Conservation (phyloP, 2,113 vertebrate genomes). For the Austrofundulus limnaeus region DNA sequence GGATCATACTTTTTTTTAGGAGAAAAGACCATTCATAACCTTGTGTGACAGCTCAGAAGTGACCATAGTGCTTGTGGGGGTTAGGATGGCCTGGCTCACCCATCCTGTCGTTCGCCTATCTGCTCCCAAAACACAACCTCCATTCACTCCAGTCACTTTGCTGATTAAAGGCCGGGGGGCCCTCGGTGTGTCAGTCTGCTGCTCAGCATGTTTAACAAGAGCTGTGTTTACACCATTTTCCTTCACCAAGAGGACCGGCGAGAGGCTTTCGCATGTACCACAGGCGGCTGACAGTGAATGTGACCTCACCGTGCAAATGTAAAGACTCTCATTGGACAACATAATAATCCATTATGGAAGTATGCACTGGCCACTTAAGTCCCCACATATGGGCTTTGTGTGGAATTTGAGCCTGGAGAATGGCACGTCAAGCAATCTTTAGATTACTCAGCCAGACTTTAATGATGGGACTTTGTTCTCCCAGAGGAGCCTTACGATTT, state of each 20-base stretch:
- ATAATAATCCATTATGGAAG: constrained; percentile 27
- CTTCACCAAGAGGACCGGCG: constrained; percentile 17
- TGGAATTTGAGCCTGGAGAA: constrained; percentile 29
- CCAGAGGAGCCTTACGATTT: constrained; percentile 1
- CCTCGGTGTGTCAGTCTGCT: constrained; percentile 35
- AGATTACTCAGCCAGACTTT: constrained; percentile 26
- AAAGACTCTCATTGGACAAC: constrained; percentile 31
- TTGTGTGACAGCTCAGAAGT: constrained; percentile 21
- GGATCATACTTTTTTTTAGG: not conserved
- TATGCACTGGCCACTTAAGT: constrained; percentile 17
- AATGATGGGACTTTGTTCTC: constrained; percentile 24
- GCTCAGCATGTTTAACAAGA: constrained; percentile 57
- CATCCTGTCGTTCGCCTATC: constrained; percentile 48
- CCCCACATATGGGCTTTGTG: constrained; percentile 27
- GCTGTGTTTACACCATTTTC: constrained; percentile 51
- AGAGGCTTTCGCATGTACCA: constrained; percentile 5
- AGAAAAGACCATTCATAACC: constrained; percentile 12
- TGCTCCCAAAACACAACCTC: constrained; percentile 55
- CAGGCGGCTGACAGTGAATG: constrained; percentile 21
- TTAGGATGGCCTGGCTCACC: constrained; percentile 19
- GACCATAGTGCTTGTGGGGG: constrained; percentile 25
- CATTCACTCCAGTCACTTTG: constrained; percentile 60
- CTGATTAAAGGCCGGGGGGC: constrained; percentile 65
- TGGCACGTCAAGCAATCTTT: constrained; percentile 27
- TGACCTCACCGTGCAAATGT: constrained; percentile 27